phyloP scores from a whole-genome alignment of 1,140 invertebrate species.

The Diorhabda sublineata region DNA sequence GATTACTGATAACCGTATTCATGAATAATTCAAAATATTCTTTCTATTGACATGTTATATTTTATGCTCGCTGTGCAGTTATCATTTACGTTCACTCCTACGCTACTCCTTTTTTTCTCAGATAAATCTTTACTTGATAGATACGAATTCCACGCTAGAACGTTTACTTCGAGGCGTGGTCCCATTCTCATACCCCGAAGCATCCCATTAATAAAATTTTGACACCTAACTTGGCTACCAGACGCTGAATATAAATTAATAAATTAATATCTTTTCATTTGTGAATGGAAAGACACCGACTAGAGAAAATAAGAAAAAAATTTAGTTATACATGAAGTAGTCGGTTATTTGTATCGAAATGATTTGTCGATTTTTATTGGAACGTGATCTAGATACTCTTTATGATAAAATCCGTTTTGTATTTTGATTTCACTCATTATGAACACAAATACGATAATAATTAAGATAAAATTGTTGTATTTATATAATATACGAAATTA shows the following conservation, averaged over 20 bases:
- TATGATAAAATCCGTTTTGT: too few species aligned
- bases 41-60: constrained; percentile 29
- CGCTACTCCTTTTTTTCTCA: constrained; percentile 21
- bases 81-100: constrained; percentile 30
- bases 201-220: constrained; percentile 40
- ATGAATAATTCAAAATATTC: constrained; percentile 5
- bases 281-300: constrained; percentile 7
- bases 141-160: constrained; percentile 29
- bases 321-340: background rate
- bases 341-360: background rate
- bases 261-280: constrained; percentile 33
- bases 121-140: constrained; percentile 30
- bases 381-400: too few species aligned
- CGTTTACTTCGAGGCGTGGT: constrained; percentile 34
- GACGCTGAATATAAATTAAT: constrained; percentile 40
- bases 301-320: background rate
- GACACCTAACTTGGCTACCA: constrained; percentile 40
- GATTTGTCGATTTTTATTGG: background rate
- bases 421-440: too few species aligned
- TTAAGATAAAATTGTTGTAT: too few species aligned
- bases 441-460: too few species aligned
- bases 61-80: constrained; percentile 25
- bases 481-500: too few species aligned
- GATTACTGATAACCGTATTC: constrained; percentile 7
- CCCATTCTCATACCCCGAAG: constrained; percentile 29